phyloP scores from a whole-genome alignment of 2,113 vertebrate genomes.

The Echinops telfairi region DNA sequence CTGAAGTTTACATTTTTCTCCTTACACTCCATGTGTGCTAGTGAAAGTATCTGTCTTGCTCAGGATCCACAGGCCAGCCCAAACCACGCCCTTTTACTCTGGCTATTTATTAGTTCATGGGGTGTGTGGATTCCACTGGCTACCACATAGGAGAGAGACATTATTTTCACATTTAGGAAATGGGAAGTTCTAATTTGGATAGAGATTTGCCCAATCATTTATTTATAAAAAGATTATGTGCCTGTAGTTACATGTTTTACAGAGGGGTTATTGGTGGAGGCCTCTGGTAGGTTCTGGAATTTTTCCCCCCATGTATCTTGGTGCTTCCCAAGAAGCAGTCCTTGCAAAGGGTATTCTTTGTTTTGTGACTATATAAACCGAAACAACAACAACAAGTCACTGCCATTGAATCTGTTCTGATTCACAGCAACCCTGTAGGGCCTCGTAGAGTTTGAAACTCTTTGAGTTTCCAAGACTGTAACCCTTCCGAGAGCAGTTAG shows the following conservation, averaged over 20 bases:
- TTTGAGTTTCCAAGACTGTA: too few species aligned
- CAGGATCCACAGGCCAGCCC: not conserved
- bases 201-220: not conserved
- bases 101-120: not conserved
- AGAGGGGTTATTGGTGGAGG: not conserved
- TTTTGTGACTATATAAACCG: too few species aligned
- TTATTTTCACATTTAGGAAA: not conserved
- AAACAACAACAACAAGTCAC: too few species aligned
- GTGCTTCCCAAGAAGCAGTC: not conserved
- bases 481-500: too few species aligned
- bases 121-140: not conserved
- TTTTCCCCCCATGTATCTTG: not conserved
- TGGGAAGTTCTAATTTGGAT: constrained; percentile 18
- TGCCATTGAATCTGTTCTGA: too few species aligned
- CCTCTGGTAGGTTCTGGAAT: not conserved
- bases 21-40: not conserved
- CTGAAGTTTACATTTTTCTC: constrained; percentile 9
- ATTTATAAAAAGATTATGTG: not conserved
- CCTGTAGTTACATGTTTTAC: not conserved
- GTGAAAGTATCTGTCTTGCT: constrained; percentile 33
- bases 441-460: too few species aligned
- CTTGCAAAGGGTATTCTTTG: not conserved
- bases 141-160: constrained; percentile 16
- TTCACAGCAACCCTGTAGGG: too few species aligned
- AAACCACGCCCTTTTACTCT: not conserved